Percentiles rank a stretch among this genome's conserved stretches.
Evolutionary conservation across 2,113 vertebrate species (phyloP).

Genomic region (Actinemys pallida): DNA sequence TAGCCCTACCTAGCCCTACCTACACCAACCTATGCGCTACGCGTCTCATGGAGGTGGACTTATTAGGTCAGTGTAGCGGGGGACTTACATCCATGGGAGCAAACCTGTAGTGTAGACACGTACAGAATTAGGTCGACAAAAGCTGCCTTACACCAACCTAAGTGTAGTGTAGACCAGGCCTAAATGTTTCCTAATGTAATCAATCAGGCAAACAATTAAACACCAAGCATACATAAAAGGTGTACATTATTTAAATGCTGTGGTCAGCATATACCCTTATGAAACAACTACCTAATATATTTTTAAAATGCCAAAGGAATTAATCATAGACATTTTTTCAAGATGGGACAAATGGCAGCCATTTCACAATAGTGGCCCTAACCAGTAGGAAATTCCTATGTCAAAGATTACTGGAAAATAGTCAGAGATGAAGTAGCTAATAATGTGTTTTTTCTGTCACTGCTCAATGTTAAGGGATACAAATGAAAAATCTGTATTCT

Average conservation of each 20-base stretch:
- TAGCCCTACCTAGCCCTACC: not conserved
- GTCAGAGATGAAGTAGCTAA: not conserved
- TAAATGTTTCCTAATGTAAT: not conserved
- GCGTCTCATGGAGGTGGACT: not conserved
- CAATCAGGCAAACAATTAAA: not conserved
- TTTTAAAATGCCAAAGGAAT: not conserved
- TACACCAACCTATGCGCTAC: not conserved
- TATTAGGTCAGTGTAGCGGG: not conserved
- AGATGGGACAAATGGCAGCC: not conserved
- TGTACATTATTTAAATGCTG: not conserved
- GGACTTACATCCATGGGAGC: not conserved
- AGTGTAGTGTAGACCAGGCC: not conserved
- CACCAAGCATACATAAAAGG: not conserved
- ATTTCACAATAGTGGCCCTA: not conserved
- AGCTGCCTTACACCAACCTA: not conserved
- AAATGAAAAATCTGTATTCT: slow-evolving; percentile 3
- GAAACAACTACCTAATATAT: not conserved
- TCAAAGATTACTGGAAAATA: not conserved
- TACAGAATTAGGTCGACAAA: not conserved
- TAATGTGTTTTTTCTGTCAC: slow-evolving; percentile 18
- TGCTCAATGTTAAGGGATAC: not conserved
- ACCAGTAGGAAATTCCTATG: not conserved
- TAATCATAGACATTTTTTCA: not conserved
- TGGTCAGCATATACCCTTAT: not conserved
- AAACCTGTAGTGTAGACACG: not conserved